phyloP scores from a whole-genome alignment of 2,797 vertebrate species.

The Amniataba percoides region DNA sequence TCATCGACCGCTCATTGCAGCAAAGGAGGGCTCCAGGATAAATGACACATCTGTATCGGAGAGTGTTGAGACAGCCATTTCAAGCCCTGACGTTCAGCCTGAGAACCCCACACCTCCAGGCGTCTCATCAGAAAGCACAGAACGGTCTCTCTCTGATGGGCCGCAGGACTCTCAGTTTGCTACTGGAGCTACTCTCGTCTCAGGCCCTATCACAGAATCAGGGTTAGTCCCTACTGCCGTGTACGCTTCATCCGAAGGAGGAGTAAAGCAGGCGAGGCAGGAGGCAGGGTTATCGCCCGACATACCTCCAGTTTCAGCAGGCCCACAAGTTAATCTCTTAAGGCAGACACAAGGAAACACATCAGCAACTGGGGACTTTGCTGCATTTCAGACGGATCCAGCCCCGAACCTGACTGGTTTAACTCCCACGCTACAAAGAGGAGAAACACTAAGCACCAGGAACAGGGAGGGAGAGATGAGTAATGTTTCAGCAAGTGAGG shows the following conservation, averaged over 20 bases:
- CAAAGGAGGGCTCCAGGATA: constrained; percentile 1
- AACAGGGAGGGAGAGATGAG: background rate
- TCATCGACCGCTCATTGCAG: background rate
- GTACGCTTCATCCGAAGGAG: constrained; percentile 14
- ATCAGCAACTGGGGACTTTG: constrained; percentile 3
- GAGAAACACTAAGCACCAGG: background rate
- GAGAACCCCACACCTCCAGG: constrained; percentile 42
- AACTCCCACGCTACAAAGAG: constrained; percentile 18
- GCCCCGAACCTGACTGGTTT: constrained; percentile 2
- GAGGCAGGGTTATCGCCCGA: background rate
- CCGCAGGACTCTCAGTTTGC: constrained; percentile 26
- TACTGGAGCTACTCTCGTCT: constrained; percentile 14
- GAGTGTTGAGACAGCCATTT: constrained; percentile 11
- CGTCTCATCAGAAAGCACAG: constrained; percentile 20
- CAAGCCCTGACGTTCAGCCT: constrained; percentile 16
- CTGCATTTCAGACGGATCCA: constrained; percentile 6
- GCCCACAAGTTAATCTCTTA: background rate
- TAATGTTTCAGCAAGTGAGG: constrained; percentile 25
- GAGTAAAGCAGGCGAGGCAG: background rate
- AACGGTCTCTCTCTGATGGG: background rate
- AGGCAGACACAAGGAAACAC: constrained; percentile 5
- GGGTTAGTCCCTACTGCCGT: constrained; percentile 5
- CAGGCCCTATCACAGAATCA: constrained; percentile 24
- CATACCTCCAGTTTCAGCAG: constrained; percentile 21
- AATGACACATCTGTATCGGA: background rate